Percentiles rank a stretch among this genome's conserved stretches.
Evolutionary conservation across 2,113 vertebrate species (phyloP).

Genomic region (Callospermophilus lateralis): DNA sequence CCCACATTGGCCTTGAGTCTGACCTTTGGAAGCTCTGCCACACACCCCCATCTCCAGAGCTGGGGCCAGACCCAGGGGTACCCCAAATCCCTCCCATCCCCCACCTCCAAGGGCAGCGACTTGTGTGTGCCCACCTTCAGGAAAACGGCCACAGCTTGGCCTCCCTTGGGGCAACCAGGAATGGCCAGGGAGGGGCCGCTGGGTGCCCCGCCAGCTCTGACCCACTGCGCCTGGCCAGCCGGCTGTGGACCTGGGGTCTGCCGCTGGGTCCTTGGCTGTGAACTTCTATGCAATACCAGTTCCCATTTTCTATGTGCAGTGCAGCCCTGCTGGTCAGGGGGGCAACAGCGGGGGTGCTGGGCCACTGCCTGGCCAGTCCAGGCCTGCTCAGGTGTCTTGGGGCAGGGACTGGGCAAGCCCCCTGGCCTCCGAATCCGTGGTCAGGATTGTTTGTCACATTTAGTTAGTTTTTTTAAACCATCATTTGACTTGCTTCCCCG

Average conservation of each 20-base stretch:
- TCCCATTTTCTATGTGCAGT: background rate
- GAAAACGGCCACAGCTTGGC: background rate
- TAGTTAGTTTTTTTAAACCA: conserved; percentile 47
- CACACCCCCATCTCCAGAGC: background rate
- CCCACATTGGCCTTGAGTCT: background rate
- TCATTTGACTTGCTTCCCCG: conserved; percentile 83
- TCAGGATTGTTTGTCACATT: conserved; percentile 19
- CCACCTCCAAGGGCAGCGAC: background rate
- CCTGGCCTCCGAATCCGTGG: background rate
- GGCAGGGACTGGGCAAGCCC: background rate
- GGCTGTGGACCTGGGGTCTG: background rate
- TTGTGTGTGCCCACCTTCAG: conserved; percentile 53
- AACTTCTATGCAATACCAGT: conserved; percentile 80
- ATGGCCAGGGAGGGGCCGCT: background rate
- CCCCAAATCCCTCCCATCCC: background rate
- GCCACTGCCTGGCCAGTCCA: background rate
- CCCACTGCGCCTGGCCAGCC: background rate
- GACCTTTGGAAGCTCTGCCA: background rate
- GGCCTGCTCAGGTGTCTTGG: background rate
- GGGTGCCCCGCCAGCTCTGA: background rate
- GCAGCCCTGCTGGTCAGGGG: background rate
- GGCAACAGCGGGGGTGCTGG: background rate
- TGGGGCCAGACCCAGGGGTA: background rate
- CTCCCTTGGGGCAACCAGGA: background rate
- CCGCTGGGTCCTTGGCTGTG: background rate